phyloP scores from a whole-genome alignment of 2,888 invertebrate genomes.

The Stenodema calcarata region DNA sequence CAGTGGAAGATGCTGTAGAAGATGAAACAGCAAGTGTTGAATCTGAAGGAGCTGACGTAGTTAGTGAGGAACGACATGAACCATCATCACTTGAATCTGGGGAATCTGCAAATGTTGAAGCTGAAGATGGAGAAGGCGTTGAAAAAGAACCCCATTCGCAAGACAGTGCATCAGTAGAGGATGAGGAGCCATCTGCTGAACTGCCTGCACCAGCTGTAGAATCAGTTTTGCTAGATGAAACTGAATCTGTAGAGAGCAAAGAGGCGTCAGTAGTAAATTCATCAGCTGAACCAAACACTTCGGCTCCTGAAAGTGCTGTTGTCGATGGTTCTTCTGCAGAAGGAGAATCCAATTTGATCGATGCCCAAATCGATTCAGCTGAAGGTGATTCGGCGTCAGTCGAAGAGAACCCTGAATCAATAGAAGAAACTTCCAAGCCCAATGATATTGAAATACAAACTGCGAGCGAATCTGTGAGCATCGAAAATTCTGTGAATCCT shows the following conservation, averaged over 20 bases:
- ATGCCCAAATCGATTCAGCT: constrained; percentile 10
- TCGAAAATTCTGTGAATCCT: constrained; percentile 46
- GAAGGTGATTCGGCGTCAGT: not conserved
- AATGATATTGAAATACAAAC: constrained; percentile 52
- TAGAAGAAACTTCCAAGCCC: constrained; percentile 20
- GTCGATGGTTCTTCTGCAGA: not conserved
- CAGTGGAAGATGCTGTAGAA: constrained; percentile 45
- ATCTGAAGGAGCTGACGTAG: constrained; percentile 46
- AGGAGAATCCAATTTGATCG: not conserved
- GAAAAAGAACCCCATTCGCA: constrained; percentile 9
- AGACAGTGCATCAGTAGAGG: constrained; percentile 51
- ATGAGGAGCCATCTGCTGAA: not conserved
- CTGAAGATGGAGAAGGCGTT: constrained; percentile 52
- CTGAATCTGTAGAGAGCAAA: constrained; percentile 53
- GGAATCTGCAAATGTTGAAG: not conserved
- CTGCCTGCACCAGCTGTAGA: constrained; percentile 41
- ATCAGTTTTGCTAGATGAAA: constrained; percentile 55
- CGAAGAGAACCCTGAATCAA: not conserved
- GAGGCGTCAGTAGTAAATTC: constrained; percentile 34
- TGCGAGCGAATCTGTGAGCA: constrained; percentile 57
- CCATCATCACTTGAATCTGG: constrained; percentile 58
- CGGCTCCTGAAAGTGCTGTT: not conserved
- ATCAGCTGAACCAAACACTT: constrained; percentile 52
- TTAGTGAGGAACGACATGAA: constrained; percentile 37
- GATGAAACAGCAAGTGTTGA: constrained; percentile 44